These are phyloP conservation scores for Melanotaenia trifasciata DNA, from an alignment of 2,797 vertebrate species.

Conservation along the genomic window DNA sequence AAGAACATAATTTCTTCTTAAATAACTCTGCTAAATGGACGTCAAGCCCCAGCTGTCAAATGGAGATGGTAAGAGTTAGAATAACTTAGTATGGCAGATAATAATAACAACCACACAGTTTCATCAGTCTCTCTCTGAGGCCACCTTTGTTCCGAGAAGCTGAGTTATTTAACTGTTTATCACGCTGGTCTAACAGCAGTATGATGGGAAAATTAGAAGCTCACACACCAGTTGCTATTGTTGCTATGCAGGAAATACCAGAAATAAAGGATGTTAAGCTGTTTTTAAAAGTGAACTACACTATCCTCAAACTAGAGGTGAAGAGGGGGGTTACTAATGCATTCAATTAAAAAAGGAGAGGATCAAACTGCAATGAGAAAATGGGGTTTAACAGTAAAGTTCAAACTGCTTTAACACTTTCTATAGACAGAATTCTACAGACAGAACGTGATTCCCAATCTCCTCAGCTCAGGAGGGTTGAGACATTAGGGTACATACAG, in stretches of 20 bases:
- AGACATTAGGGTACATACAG: conserved; percentile 74
- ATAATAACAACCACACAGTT: conserved; percentile 12
- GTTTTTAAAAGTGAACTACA: conserved; percentile 17
- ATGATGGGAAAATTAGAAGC: conserved; percentile 26
- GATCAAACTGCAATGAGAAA: conserved; percentile 6
- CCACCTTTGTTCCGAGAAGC: conserved; percentile 14
- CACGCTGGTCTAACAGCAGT: conserved; percentile 9
- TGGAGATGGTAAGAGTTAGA: background rate
- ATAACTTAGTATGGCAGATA: background rate
- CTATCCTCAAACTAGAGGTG: background rate
- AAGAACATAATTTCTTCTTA: background rate
- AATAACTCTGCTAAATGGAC: background rate
- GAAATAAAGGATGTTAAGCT: conserved; percentile 1
- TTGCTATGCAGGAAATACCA: conserved; percentile 4
- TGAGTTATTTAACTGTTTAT: conserved; percentile 38
- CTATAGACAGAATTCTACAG: background rate
- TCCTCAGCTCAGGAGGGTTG: conserved; percentile 4
- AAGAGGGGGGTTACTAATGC: background rate
- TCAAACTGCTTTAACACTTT: conserved; percentile 16
- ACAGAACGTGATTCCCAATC: conserved; percentile 10
- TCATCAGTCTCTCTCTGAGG: conserved; percentile 10
- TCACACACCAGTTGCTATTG: conserved; percentile 14
- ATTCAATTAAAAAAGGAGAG: background rate
- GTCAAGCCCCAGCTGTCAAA: background rate
- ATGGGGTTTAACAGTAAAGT: background rate